Conservation (phyloP, 2,113 vertebrate genomes). For the Verasper variegatus region DNA sequence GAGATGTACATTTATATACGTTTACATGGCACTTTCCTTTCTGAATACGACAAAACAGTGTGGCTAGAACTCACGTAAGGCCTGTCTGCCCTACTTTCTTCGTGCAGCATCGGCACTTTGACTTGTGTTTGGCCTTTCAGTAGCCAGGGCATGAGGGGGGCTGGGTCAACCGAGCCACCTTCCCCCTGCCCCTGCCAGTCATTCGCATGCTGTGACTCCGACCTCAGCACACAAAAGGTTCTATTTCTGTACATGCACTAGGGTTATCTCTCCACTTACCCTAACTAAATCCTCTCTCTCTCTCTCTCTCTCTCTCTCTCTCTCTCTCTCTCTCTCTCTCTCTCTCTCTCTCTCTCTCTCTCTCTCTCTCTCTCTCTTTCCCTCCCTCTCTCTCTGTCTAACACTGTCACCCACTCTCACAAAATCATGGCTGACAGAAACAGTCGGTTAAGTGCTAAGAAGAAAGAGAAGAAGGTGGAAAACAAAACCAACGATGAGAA, state of each 20-base stretch:
- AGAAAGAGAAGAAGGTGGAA: conserved; percentile 75
- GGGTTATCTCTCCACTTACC: conserved; percentile 68
- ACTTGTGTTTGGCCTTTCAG: conserved; percentile 66
- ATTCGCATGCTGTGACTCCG: conserved; percentile 56
- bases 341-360: conserved; percentile 11
- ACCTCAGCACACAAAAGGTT: conserved; percentile 70
- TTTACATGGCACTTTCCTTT: not conserved
- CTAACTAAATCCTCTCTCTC: conserved; percentile 4
- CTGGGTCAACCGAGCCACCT: conserved; percentile 54
- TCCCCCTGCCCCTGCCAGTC: conserved; percentile 36
- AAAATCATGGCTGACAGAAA: conserved; percentile 77
- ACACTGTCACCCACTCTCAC: conserved; percentile 46
- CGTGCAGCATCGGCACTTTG: conserved; percentile 1
- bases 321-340: conserved; percentile 25
- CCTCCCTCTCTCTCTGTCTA: conserved; percentile 13
- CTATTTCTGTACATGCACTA: conserved; percentile 73
- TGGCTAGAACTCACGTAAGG: not conserved
- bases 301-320: conserved; percentile 28
- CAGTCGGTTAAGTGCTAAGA: conserved; percentile 62
- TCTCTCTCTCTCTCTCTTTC: not conserved
- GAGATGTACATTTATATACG: not conserved
- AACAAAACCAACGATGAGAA: conserved; percentile 65
- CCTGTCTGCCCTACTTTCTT: not conserved
- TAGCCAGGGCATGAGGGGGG: conserved; percentile 51
- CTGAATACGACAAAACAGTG: conserved; percentile 5